Evolutionary conservation across 2,113 vertebrate species (phyloP).

Genomic region (Riparia riparia): DNA sequence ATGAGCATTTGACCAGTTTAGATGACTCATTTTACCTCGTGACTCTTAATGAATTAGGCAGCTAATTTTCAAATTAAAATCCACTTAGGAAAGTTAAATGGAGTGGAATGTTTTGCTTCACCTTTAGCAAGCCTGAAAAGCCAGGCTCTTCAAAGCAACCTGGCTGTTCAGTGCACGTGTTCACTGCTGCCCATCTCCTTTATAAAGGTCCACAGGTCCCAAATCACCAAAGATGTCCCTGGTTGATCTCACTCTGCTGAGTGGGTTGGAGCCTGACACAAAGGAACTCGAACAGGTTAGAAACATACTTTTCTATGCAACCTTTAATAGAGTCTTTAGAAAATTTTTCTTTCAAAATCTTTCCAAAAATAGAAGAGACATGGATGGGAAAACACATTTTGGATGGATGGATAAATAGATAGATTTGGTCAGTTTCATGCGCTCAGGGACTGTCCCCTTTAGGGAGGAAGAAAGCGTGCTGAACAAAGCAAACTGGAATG

Average conservation of each 20-base stretch:
- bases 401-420: not conserved
- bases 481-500: not conserved
- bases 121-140: not conserved
- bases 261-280: conserved; percentile 72
- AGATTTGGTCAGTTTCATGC: not conserved
- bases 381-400: not conserved
- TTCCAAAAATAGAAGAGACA: not conserved
- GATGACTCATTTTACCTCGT: not conserved
- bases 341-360: not conserved
- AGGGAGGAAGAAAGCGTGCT: not conserved
- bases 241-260: conserved; percentile 78
- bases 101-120: not conserved
- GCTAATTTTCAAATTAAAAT: not conserved
- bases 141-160: not conserved
- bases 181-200: not conserved
- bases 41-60: not conserved
- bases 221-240: conserved; percentile 73
- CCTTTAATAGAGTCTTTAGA: not conserved
- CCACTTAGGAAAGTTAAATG: not conserved
- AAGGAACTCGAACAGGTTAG: conserved; percentile 73
- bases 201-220: conserved; percentile 30
- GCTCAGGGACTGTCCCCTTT: not conserved
- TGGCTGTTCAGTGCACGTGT: not conserved
- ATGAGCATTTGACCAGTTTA: not conserved
- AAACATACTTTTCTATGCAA: not conserved